Percentiles rank a stretch among this genome's conserved stretches.
These are phyloP conservation scores for Channa maculata DNA, from an alignment of 2,113 vertebrate genomes.

Conservation along the genomic window DNA sequence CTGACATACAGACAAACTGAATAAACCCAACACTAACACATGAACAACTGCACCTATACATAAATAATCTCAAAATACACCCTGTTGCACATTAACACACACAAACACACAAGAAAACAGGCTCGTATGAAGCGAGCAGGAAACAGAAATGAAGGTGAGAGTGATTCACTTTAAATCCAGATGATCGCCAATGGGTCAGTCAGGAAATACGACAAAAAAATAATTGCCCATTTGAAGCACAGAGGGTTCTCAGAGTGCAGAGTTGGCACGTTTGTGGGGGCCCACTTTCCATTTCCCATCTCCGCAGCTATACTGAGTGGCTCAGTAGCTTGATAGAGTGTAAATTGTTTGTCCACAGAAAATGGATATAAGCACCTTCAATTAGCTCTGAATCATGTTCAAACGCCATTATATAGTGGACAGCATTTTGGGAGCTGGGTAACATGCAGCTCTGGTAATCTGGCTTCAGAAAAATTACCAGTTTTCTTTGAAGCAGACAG, in stretches of 20 bases:
- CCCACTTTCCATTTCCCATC: conserved; percentile 35
- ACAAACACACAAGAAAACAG: not conserved
- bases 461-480: conserved; percentile 14
- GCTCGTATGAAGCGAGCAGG: too few relatives aligned
- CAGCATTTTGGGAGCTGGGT: conserved; percentile 9
- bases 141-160: conserved; percentile 6
- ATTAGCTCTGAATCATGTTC: conserved; percentile 32
- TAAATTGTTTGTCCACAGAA: conserved; percentile 50
- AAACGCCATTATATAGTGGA: conserved; percentile 22
- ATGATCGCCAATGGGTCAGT: conserved; percentile 31
- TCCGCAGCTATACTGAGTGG: conserved; percentile 16
- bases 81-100: not conserved
- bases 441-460: conserved; percentile 11
- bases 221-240: conserved; percentile 47
- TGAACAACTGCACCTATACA: conserved; percentile 13
- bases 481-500: conserved; percentile 11
- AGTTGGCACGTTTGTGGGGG: conserved; percentile 19
- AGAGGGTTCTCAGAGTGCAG: conserved; percentile 22
- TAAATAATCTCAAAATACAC: conserved; percentile 19
- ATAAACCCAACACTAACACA: conserved; percentile 1
- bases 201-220: conserved; percentile 33
- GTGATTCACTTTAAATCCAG: conserved; percentile 27
- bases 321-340: conserved; percentile 32
- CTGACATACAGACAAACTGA: conserved; percentile 33
- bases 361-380: conserved; percentile 44